Conservation (phyloP, 2,113 vertebrate genomes). For the Acinonyx jubatus region DNA sequence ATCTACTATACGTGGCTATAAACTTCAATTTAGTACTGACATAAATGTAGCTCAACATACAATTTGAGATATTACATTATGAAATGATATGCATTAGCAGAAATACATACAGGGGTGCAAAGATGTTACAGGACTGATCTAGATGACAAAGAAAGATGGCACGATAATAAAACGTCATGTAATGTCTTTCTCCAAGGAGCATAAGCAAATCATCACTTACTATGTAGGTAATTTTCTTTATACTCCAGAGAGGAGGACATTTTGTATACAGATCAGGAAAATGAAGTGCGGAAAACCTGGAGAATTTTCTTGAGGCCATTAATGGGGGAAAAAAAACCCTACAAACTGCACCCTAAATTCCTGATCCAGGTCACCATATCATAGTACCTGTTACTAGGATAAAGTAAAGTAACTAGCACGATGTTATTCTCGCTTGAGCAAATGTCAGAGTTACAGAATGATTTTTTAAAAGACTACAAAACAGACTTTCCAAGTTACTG, state of each 20-base stretch:
- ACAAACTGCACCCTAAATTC: background rate
- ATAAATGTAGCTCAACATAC: slow-evolving; percentile 45
- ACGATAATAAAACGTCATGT: background rate
- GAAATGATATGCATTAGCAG: slow-evolving; percentile 75
- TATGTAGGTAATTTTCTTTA: slow-evolving; percentile 13
- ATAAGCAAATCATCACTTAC: slow-evolving; percentile 3
- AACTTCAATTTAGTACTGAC: slow-evolving; percentile 50
- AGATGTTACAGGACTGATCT: slow-evolving; percentile 60
- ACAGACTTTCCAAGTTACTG: background rate
- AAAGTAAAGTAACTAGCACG: background rate
- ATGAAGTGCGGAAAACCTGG: slow-evolving; percentile 41
- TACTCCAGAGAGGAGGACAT: slow-evolving; percentile 65
- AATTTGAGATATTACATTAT: slow-evolving; percentile 69
- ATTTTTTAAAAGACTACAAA: background rate
- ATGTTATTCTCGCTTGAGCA: background rate
- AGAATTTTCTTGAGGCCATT: background rate
- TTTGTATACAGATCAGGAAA: slow-evolving; percentile 35
- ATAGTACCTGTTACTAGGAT: background rate
- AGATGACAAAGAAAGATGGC: slow-evolving; percentile 54
- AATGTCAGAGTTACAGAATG: background rate
- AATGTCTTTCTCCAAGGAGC: slow-evolving; percentile 70
- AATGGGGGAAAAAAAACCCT: background rate
- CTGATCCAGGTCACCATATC: background rate
- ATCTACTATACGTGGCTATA: slow-evolving; percentile 38
- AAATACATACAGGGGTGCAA: slow-evolving; percentile 55